Percentiles rank a stretch among this genome's conserved stretches.
Conservation (phyloP, 2,797 vertebrate genomes). For the Gambelia wislizenii region DNA sequence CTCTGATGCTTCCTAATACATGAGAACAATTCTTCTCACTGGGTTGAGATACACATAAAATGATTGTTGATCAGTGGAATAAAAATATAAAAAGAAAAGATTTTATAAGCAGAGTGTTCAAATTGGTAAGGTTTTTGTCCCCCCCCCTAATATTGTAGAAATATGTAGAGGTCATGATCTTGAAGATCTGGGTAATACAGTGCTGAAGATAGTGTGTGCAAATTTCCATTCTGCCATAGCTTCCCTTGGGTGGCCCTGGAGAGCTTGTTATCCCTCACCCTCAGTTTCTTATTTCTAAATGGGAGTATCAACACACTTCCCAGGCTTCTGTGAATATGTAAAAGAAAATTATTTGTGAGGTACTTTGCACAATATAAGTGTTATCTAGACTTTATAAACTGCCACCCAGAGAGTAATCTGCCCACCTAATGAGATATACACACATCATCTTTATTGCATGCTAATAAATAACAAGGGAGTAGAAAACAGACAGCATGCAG, state of each 20-base stretch:
- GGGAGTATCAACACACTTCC: background rate
- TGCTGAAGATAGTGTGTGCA: background rate
- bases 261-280: background rate
- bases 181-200: background rate
- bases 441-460: background rate
- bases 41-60: background rate
- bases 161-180: background rate
- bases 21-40: background rate
- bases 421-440: background rate
- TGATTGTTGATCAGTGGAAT: background rate
- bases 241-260: background rate
- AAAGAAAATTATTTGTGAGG: background rate
- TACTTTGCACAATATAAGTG: background rate
- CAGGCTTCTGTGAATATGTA: background rate
- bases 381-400: background rate
- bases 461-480: background rate
- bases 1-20: conserved; percentile 22
- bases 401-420: background rate
- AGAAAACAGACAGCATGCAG: background rate
- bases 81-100: conserved; percentile 15
- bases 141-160: background rate
- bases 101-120: background rate
- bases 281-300: background rate
- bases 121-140: background rate
- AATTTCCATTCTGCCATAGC: background rate